Percentiles rank a stretch among this genome's conserved stretches.
phyloP scores from a whole-genome alignment of 2,888 invertebrate species.

The Morpho achilles region DNA sequence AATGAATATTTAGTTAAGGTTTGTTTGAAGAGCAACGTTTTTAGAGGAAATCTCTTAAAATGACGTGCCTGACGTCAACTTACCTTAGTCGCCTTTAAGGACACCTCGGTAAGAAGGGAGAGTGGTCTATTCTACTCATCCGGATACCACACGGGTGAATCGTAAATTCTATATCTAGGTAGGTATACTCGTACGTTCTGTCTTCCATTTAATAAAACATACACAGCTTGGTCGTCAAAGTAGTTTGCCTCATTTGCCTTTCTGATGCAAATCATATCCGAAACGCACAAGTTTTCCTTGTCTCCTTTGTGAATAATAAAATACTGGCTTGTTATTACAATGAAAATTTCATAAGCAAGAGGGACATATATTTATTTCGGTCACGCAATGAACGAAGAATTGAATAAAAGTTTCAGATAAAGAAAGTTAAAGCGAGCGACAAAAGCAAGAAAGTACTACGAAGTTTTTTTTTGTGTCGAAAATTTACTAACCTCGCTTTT shows the following conservation, averaged over 20 bases:
- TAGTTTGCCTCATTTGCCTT: slow-evolving; percentile 5
- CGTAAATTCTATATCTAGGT: no score
- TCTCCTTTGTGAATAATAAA: slow-evolving; percentile 6
- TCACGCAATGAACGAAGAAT: slow-evolving; percentile 9
- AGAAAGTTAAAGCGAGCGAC: slow-evolving; percentile 8
- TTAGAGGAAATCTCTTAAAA: no score
- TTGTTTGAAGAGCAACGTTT: no score
- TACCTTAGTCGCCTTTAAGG: no score
- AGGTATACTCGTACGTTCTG: no score
- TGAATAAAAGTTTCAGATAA: slow-evolving; percentile 11
- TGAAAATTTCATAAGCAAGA: slow-evolving; percentile 1
- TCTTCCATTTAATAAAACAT: no score
- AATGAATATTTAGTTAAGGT: no score
- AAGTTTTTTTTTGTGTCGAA: slow-evolving; percentile 3
- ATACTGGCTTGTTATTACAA: slow-evolving; percentile 8
- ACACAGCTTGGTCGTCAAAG: not conserved
- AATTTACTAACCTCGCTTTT: no score
- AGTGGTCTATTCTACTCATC: no score
- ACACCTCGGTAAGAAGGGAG: no score
- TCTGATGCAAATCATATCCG: slow-evolving; percentile 11
- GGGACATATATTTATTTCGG: slow-evolving; percentile 6
- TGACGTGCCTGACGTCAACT: no score
- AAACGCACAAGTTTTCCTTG: slow-evolving; percentile 3
- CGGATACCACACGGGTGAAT: no score
- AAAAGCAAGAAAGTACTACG: not conserved